These are phyloP conservation scores for Brachypteracias leptosomus DNA, from an alignment of 2,113 vertebrate species.

Conservation along the genomic window DNA sequence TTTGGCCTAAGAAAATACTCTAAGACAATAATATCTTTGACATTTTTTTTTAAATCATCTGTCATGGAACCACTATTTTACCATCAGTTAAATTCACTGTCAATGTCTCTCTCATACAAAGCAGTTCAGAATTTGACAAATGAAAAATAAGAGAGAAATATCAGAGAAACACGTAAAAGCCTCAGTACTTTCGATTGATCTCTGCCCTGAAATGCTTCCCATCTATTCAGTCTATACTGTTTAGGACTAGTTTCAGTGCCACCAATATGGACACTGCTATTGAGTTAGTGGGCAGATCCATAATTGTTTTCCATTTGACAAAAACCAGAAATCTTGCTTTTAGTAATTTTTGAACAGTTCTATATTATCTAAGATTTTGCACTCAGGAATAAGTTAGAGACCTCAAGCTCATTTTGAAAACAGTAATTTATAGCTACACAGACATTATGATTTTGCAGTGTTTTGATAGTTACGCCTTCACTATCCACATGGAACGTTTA, in stretches of 20 bases:
- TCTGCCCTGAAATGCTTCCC: neutral
- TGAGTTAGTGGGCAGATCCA: neutral
- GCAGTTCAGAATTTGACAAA: neutral
- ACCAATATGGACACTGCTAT: neutral
- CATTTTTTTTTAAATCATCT: neutral
- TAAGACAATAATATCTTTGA: neutral
- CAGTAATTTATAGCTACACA: slow-evolving; percentile 64
- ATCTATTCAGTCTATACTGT: neutral
- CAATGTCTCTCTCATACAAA: neutral
- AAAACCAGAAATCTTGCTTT: neutral
- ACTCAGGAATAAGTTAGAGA: slow-evolving; percentile 54
- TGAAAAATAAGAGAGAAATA: neutral
- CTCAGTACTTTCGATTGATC: neutral
- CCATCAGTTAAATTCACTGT: neutral
- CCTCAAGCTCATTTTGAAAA: slow-evolving; percentile 60
- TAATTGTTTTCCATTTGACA: neutral
- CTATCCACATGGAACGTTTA: slow-evolving; percentile 66
- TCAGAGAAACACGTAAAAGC: neutral
- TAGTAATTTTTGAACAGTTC: neutral
- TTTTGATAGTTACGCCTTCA: slow-evolving; percentile 70
- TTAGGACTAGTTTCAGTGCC: neutral
- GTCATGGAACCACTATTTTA: neutral
- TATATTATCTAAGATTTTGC: slow-evolving; percentile 32
- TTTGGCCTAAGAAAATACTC: neutral
- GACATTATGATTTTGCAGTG: slow-evolving; percentile 66